These are phyloP conservation scores for Siniperca chuatsi DNA, from an alignment of 2,113 vertebrate genomes.

Conservation along the genomic window DNA sequence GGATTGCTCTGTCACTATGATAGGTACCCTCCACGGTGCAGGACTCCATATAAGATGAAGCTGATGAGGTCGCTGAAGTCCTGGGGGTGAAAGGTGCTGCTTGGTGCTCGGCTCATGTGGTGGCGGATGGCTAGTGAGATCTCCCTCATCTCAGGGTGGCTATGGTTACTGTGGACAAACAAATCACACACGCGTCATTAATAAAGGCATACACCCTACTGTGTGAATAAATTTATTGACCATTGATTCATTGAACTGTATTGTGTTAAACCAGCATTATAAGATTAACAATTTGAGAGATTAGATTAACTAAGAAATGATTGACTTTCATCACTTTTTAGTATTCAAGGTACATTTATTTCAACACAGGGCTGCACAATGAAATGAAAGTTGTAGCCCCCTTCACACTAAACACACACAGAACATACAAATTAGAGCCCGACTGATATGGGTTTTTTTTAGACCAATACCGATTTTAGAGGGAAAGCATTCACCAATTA, in stretches of 20 bases:
- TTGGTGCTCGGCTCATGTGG: slow-evolving; percentile 95
- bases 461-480: no score
- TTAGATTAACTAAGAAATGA: background rate
- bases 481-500: no score
- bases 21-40: slow-evolving; percentile 93
- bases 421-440: no score
- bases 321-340: background rate
- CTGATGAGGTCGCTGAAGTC: slow-evolving; percentile 99
- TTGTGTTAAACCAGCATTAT: background rate
- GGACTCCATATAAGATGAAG: slow-evolving; percentile 97
- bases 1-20: background rate
- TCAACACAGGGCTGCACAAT: no score
- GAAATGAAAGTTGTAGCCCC: no score
- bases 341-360: no score
- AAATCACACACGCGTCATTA: background rate
- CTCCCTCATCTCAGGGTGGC: slow-evolving; percentile 93
- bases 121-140: slow-evolving; percentile 93
- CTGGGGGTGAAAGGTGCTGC: slow-evolving; percentile 97
- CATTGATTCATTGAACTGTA: no score
- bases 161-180: slow-evolving; percentile 86
- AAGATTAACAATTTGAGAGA: background rate
- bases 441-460: no score
- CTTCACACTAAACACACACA: no score
- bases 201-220: background rate
- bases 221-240: background rate